Conservation (phyloP, 2,888 invertebrate genomes). For the Habroteleia sp. region DNA sequence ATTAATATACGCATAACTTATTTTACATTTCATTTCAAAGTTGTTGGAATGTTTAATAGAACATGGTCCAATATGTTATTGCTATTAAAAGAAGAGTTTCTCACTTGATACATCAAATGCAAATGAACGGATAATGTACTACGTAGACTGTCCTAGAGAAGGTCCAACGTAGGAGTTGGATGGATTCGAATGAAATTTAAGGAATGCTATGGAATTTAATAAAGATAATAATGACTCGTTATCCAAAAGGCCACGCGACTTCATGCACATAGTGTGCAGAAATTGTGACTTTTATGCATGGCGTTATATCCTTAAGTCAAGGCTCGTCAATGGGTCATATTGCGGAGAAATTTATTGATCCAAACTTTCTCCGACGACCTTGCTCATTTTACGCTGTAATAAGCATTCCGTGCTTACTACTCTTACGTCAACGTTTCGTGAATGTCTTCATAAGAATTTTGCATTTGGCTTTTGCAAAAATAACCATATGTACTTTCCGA, state of each 20-base stretch:
- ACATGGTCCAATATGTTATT: conserved; percentile 3
- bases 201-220: conserved; percentile 35
- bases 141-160: conserved; percentile 41
- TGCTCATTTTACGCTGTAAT: conserved; percentile 62
- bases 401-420: conserved; percentile 58
- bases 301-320: conserved; percentile 47
- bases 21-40: too few species aligned
- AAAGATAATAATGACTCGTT: conserved; percentile 19
- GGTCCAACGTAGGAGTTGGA: conserved; percentile 39
- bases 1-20: too few species aligned
- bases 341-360: conserved; percentile 64
- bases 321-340: conserved; percentile 55
- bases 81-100: too few species aligned
- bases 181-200: conserved; percentile 23
- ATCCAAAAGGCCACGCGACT: conserved; percentile 42
- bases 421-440: conserved; percentile 60
- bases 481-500: conserved; percentile 19
- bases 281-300: conserved; percentile 55
- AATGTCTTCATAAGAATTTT: conserved; percentile 56
- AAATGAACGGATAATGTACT: conserved; percentile 31
- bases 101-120: conserved; percentile 36
- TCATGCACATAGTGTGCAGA: conserved; percentile 15
- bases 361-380: conserved; percentile 63
- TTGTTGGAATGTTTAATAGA: too few species aligned
- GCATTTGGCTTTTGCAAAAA: conserved; percentile 24